Evolutionary conservation across 2,113 vertebrate species (phyloP).

Genomic region (Pseudorhombus dupliciocellatus): DNA sequence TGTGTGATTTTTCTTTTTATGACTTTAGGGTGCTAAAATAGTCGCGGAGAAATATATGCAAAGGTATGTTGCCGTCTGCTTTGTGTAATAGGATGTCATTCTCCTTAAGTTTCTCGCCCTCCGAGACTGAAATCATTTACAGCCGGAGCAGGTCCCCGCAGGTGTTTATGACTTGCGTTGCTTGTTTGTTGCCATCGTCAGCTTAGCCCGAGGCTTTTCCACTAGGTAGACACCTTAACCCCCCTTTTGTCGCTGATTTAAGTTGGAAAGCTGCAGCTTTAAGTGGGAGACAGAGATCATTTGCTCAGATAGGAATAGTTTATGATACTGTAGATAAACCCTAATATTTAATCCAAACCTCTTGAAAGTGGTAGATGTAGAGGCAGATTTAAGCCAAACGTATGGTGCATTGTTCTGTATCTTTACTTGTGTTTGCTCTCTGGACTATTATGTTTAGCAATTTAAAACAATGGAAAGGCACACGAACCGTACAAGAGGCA

Average conservation of each 20-base stretch:
- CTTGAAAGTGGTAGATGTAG: not conserved
- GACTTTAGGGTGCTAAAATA: not conserved
- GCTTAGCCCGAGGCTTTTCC: conserved; percentile 49
- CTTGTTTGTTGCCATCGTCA: conserved; percentile 52
- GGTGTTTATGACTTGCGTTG: conserved; percentile 41
- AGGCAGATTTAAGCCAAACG: conserved; percentile 6
- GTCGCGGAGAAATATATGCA: not conserved
- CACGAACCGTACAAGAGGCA: too few species aligned
- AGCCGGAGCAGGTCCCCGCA: conserved; percentile 30
- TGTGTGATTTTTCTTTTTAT: not conserved
- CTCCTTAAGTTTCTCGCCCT: conserved; percentile 14
- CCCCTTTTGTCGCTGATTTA: conserved; percentile 40
- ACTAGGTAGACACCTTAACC: conserved; percentile 35
- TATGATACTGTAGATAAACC: conserved; percentile 15
- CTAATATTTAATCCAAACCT: not conserved
- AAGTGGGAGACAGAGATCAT: conserved; percentile 37
- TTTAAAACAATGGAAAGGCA: not conserved
- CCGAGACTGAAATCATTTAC: conserved; percentile 50
- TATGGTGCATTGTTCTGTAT: not conserved
- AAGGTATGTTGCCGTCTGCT: not conserved
- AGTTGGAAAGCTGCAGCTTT: conserved; percentile 31
- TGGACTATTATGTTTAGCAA: not conserved
- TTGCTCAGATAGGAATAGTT: conserved; percentile 24
- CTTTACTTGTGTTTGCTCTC: not conserved
- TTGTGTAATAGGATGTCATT: conserved; percentile 29